These are phyloP conservation scores for Cabera pusaria DNA, from an alignment of 2,888 invertebrate species.

Conservation along the genomic window DNA sequence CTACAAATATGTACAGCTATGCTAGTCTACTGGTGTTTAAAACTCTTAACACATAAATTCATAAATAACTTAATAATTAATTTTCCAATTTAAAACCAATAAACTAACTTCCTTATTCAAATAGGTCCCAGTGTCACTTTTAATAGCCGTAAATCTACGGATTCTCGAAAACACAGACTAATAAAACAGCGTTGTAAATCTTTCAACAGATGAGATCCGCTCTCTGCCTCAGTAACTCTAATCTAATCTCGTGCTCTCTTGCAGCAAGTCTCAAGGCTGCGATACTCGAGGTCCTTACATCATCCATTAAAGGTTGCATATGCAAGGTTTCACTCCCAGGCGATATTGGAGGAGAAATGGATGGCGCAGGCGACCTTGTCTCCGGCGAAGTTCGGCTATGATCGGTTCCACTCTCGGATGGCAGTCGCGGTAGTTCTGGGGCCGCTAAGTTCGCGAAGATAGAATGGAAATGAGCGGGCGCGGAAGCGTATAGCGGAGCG, in stretches of 20 bases:
- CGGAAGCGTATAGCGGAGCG: constrained; percentile 71
- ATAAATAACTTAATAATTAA: constrained; percentile 17
- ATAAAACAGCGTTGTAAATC: constrained; percentile 12
- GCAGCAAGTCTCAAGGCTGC: constrained; percentile 94
- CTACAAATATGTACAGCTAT: constrained; percentile 3
- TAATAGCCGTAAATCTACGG: constrained; percentile 13
- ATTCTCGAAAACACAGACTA: constrained; percentile 7
- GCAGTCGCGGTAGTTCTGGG: constrained; percentile 67
- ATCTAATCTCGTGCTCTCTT: constrained; percentile 92
- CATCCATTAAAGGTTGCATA: constrained; percentile 76
- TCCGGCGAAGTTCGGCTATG: constrained; percentile 56
- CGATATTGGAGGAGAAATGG: constrained; percentile 81
- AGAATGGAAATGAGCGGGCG: constrained; percentile 90
- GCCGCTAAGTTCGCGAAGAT: constrained; percentile 91
- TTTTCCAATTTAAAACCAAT: constrained; percentile 11
- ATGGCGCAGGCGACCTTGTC: constrained; percentile 60
- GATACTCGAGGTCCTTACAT: constrained; percentile 93
- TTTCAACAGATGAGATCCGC: constrained; percentile 69
- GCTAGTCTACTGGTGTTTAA: constrained; percentile 5
- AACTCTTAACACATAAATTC: constrained; percentile 13
- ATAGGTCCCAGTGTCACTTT: constrained; percentile 13
- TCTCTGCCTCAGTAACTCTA: constrained; percentile 91
- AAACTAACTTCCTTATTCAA: constrained; percentile 11
- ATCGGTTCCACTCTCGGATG: constrained; percentile 65
- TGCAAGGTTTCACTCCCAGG: constrained; percentile 77